Conservation (phyloP, 1,140 invertebrate species). For the Notospermus geniculatus region DNA sequence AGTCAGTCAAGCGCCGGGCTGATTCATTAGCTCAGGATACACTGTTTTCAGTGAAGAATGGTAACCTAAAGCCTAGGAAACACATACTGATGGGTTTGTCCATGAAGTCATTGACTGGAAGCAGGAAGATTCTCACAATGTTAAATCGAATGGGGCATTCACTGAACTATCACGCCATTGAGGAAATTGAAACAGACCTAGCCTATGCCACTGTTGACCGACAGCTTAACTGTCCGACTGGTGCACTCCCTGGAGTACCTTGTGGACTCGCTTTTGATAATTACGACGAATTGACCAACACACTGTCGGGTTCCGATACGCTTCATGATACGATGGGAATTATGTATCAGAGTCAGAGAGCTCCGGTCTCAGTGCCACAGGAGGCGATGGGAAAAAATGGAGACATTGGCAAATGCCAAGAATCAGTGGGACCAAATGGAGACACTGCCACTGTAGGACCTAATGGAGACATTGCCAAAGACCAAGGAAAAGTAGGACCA, state of each 20-base stretch:
- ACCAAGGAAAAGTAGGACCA: no score
- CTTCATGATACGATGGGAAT: no score
- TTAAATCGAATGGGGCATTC: background rate
- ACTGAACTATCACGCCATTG: background rate
- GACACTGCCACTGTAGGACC: no score
- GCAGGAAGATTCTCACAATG: background rate
- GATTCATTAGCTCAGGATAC: background rate
- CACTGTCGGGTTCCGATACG: no score
- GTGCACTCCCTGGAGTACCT: background rate
- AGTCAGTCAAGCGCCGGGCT: background rate
- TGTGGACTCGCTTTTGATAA: no score
- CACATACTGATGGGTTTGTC: background rate
- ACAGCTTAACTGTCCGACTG: background rate
- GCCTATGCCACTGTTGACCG: background rate
- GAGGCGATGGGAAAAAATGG: no score
- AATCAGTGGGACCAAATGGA: no score
- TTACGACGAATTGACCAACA: no score
- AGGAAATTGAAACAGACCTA: background rate
- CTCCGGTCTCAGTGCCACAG: no score
- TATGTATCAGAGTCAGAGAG: no score
- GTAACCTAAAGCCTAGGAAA: background rate
- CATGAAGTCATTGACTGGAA: background rate
- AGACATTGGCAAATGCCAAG: no score
- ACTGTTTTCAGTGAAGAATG: background rate
- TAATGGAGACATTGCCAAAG: no score